These are phyloP conservation scores for Cebus imitator DNA, from an alignment of 2,113 vertebrate genomes.

Conservation along the genomic window DNA sequence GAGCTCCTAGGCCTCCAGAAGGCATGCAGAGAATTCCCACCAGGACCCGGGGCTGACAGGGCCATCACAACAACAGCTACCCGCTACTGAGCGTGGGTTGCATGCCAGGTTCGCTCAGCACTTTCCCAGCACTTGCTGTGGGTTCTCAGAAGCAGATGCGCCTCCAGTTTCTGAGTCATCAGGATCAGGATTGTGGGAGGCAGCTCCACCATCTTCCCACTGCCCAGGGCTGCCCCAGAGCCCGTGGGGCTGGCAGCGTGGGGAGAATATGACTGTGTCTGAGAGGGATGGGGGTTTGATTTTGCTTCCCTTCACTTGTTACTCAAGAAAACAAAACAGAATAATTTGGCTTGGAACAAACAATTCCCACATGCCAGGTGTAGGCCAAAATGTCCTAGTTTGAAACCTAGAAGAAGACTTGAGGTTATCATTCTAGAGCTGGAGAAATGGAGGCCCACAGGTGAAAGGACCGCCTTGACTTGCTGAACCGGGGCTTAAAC, in stretches of 20 bases:
- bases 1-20: background rate
- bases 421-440: background rate
- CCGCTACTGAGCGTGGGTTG: background rate
- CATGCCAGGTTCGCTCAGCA: background rate
- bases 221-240: background rate
- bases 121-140: background rate
- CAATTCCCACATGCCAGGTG: background rate
- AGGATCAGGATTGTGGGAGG: background rate
- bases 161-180: background rate
- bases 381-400: background rate
- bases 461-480: background rate
- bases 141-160: background rate
- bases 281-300: background rate
- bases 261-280: background rate
- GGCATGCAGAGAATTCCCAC: background rate
- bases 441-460: background rate
- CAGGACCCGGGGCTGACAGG: background rate
- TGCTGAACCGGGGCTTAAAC: background rate
- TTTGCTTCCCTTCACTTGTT: background rate
- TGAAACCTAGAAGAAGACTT: background rate
- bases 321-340: background rate
- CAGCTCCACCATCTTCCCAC: background rate
- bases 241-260: background rate
- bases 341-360: constrained; percentile 12
- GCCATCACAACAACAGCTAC: background rate